Conservation (phyloP, 2,797 vertebrate species). For the Craterocephalus amniculus region DNA sequence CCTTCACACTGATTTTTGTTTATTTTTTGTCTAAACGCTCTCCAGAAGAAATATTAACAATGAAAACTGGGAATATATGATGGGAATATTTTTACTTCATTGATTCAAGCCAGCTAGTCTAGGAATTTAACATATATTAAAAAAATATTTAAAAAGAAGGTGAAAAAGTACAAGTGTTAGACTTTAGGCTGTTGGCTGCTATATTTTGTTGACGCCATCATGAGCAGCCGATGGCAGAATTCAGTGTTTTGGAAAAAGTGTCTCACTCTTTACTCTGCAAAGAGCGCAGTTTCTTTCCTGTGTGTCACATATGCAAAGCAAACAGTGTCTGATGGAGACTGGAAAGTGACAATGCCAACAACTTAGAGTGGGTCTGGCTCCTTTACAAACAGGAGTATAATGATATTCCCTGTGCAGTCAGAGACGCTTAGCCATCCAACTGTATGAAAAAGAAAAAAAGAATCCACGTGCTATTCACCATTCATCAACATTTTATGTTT, state of each 20-base stretch:
- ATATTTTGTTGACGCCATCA: conserved; percentile 41
- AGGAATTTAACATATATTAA: not conserved
- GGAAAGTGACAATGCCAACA: conserved; percentile 53
- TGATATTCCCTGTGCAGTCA: conserved; percentile 42
- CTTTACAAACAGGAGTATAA: conserved; percentile 27
- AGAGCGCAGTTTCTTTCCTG: conserved; percentile 50
- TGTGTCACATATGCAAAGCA: conserved; percentile 44
- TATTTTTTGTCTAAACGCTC: conserved; percentile 12
- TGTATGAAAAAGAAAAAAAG: not conserved
- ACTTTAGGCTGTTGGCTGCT: conserved; percentile 8
- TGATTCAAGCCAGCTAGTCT: not conserved
- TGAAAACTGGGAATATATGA: too few species aligned
- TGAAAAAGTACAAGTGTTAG: not conserved
- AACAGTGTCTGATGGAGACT: conserved; percentile 53
- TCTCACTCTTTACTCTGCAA: conserved; percentile 59
- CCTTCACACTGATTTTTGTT: not conserved
- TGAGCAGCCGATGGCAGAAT: conserved; percentile 46
- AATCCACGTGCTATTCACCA: conserved; percentile 12
- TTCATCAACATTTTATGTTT: conserved; percentile 27
- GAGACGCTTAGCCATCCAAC: conserved; percentile 14
- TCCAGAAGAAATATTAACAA: not conserved
- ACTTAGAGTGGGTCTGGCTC: conserved; percentile 25
- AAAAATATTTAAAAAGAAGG: not conserved
- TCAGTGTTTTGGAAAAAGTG: conserved; percentile 73
- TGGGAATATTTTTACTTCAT: not conserved